Evolutionary conservation across 2,888 invertebrate genomes (phyloP), one percentile per base, ranked within the genome.

Genomic region (Lasioglossum marginatum): DNA sequence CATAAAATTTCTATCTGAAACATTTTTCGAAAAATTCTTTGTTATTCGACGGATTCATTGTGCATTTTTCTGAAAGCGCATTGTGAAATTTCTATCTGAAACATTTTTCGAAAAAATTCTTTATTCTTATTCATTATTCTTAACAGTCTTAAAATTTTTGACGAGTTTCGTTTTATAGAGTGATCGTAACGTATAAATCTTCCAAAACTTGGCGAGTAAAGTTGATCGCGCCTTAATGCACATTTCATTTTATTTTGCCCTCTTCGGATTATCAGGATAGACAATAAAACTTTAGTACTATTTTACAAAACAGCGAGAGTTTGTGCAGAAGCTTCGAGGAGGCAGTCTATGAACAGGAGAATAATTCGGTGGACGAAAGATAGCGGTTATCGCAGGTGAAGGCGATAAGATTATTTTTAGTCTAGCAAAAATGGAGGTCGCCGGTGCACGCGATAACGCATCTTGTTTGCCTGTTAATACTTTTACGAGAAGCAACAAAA

Each of bases 401-500:
- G 34, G 48, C 48, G 73, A 16, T n/a, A 12, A 34, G 60, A 77
- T 79, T 79, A 68, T 66, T 48, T 74, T 48, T 74, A 74, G 74
- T 77, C 48, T 68, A 34, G n/a, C n/a, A 40, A 27, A 23, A 14
- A 71, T 6, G 19, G 52, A 70, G 60, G 74, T 77, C 43, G 23
- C 16, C 23, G 1, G n/a, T 23, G 37, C 4, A 0, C 45, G 37
- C 48, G 79, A 85, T 83, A 83, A 72, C 37, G 27, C 4, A 23
- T 27, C 77, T 70, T 74, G 70, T 83, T 85, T 77, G 70, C 60
- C 2, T 68, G 43, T 3, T 2, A 79, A 75, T 43, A 63, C 57
- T 52, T 63, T 52, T 77, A 57, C 37, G 6, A 6, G 19, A 19
- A 37, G 5, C 52, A 79, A 72, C 78, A 37, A n/a, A 43, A 19